Percentiles rank a stretch among this genome's conserved stretches.
phyloP scores from a whole-genome alignment of 2,113 vertebrate species.

The Ibidorhyncha struthersii region DNA sequence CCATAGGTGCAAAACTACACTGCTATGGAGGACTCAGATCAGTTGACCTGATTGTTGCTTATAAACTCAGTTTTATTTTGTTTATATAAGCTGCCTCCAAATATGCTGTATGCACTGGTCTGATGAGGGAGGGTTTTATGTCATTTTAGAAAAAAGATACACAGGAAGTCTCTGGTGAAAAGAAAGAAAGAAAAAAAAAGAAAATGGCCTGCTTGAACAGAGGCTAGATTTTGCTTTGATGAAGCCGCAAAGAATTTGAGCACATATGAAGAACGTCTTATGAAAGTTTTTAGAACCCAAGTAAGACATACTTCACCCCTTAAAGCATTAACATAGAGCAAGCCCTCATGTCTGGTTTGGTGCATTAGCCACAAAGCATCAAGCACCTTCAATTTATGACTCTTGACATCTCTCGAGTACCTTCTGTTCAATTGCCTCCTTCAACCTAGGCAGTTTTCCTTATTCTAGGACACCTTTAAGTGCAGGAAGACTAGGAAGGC shows the following conservation, averaged over 20 bases:
- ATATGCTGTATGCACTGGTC: neutral
- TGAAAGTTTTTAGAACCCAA: neutral
- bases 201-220: neutral
- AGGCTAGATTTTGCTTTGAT: slow-evolving; percentile 42
- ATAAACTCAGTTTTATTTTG: neutral
- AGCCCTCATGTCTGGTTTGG: neutral
- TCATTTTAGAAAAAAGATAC: neutral
- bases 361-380: neutral
- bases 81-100: neutral
- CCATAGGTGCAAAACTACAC: neutral
- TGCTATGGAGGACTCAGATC: neutral
- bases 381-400: neutral
- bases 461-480: neutral
- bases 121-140: neutral
- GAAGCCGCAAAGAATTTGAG: neutral
- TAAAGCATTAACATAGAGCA: neutral
- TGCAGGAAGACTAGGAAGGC: neutral
- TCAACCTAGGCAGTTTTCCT: neutral
- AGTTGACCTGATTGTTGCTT: neutral
- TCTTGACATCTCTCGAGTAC: neutral
- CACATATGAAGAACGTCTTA: neutral
- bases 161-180: neutral
- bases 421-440: neutral
- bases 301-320: neutral
- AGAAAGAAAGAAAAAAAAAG: neutral